Evolutionary conservation across 1,140 invertebrate species (phyloP), one percentile per base, ranked within the genome.

Genomic region (Tetraneura akinire): DNA sequence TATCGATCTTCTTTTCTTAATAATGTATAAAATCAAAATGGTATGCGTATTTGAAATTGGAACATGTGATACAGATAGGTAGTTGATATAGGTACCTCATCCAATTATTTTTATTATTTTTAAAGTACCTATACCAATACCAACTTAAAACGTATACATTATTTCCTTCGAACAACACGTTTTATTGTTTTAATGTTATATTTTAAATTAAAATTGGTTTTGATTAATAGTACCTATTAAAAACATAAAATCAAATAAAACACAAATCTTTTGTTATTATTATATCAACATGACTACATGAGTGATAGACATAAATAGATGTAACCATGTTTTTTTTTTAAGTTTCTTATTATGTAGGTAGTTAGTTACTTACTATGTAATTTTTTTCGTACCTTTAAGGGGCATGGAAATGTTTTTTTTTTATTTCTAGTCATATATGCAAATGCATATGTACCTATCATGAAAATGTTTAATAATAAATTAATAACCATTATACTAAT

Each of bases 351-450:
- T 32, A 62, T 32, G 45, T 32, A 32, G 16, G n/a, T n/a, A n/a
- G n/a, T n/a, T 18, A 18, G 16, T 62, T 62, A 6, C 26, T 8
- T 57, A 57, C 6, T 23, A 26, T n/a, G n/a, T 57, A 57, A 60
- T 66, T 42, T 32, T 66, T 37, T 37, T 21, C n/a, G 14, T 66
- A 42, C 37, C 2, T 66, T 32, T 32, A 62, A 23, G 16, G 29
- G 26, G 26, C 16, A 62, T n/a, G 37, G 64, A 66, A 66, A 66
- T 42, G 37, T 45, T 66, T 66, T 66, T 66, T 45, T 66, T 66
- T 66, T 66, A 66, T 66, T 66, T 66, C 64, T 66, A 66, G 64
- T 66, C 64, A 66, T 16, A 42, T 21, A n/a, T n/a, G n/a, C n/a
- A n/a, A n/a, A n/a, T n/a, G n/a, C n/a, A n/a, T n/a, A n/a, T n/a